phyloP scores from a whole-genome alignment of 2,797 vertebrate genomes.

The Anguilla pacifica region DNA sequence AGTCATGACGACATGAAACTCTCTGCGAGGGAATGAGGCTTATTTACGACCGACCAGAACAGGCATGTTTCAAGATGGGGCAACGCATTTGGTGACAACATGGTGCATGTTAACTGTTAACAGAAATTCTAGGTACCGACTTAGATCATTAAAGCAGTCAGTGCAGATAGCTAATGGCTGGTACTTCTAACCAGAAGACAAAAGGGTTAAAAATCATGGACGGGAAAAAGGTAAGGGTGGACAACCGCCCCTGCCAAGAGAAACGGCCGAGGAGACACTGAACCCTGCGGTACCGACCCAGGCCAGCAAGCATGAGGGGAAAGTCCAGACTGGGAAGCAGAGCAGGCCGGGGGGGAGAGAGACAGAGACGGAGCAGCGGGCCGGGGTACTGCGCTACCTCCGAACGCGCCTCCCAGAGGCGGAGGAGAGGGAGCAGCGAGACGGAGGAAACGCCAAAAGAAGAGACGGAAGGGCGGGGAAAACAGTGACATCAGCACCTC shows the following conservation, averaged over 20 bases:
- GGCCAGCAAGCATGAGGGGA: background rate
- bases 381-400: background rate
- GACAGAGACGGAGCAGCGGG: background rate
- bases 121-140: too few species aligned
- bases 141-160: too few species aligned
- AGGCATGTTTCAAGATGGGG: background rate
- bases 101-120: too few species aligned
- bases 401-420: too few species aligned
- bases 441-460: background rate
- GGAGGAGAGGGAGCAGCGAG: background rate
- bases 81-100: background rate
- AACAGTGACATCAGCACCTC: constrained; percentile 61
- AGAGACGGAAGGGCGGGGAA: background rate
- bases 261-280: background rate
- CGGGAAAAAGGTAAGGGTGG: too few species aligned
- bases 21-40: too few species aligned
- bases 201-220: too few species aligned
- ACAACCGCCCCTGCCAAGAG: background rate
- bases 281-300: background rate
- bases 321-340: background rate
- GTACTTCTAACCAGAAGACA: too few species aligned
- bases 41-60: background rate
- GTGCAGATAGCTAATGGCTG: too few species aligned
- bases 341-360: background rate
- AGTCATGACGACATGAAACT: background rate